Percentiles rank a stretch among this genome's conserved stretches.
Evolutionary conservation across 2,797 vertebrate genomes (phyloP).

Genomic region (Clarias platycephalus): DNA sequence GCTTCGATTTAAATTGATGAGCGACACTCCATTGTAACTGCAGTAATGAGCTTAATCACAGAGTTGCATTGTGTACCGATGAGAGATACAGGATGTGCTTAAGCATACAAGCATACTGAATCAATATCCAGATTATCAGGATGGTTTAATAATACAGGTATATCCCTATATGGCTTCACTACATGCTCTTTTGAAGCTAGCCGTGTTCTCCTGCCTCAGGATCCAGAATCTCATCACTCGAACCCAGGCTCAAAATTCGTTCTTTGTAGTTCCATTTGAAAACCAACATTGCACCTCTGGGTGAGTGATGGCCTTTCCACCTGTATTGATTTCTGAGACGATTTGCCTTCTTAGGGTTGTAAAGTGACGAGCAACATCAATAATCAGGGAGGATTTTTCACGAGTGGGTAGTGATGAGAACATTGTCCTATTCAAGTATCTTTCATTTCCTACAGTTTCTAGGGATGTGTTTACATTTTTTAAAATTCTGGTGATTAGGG

Average conservation of each 20-base stretch:
- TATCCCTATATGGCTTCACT: not conserved
- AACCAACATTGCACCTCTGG: not conserved
- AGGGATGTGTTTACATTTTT: not conserved
- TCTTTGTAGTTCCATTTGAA: not conserved
- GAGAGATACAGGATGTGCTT: no score
- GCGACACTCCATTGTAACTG: constrained; percentile 24
- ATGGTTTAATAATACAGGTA: not conserved
- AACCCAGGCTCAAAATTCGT: not conserved
- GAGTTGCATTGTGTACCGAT: not conserved
- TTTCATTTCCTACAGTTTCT: not conserved
- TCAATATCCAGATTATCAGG: not conserved
- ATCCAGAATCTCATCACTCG: not conserved
- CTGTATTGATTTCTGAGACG: constrained; percentile 19
- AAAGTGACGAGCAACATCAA: not conserved
- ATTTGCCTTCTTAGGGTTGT: constrained; percentile 17
- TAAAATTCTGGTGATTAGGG: no score
- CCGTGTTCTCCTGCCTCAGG: not conserved
- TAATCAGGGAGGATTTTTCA: constrained; percentile 1
- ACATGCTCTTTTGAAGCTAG: not conserved
- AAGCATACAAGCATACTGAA: no score
- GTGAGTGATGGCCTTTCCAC: constrained; percentile 11
- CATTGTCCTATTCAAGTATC: not conserved
- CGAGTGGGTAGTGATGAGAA: not conserved
- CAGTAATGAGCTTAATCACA: constrained; percentile 4
- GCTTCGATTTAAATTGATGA: constrained; percentile 40